Evolutionary conservation across 2,888 invertebrate genomes (phyloP), one percentile per base, ranked within the genome.

Genomic region (Eupsilia transversa): DNA sequence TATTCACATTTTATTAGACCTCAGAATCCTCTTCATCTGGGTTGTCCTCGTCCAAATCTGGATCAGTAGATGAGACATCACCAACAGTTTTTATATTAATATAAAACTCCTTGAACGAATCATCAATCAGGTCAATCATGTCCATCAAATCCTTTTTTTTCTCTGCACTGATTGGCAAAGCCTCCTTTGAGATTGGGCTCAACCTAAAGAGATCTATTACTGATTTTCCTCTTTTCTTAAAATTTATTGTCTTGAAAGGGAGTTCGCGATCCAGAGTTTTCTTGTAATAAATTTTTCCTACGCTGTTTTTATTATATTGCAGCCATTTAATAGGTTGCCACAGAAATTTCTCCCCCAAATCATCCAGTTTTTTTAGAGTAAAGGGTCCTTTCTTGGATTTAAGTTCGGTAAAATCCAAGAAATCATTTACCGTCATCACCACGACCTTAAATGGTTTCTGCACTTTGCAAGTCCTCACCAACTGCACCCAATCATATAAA

Each of bases 401-500:
- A 56, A 73, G 17, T 14, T 73, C 73, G 1, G 54, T 5, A 27
- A 61, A 73, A 61, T 61, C 41, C 57, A 68, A 61, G 17, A 73
- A 73, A 33, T 73, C 60, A 9, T 65, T 54, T 61, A 60, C 14
- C 12, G 57, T 73, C 68, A 73, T 73, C 14, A 59, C 61, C 23
- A 61, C 54, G 1, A 73, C 68, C 33, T 68, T 61, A 5, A 68
- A 73, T 5, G 52, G 72, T 4, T 71, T 71, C n/a, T 71, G 35
- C 17, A 75, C 33, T 71, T 75, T 75, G 35, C 65, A 71, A 30
- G 43, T 71, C 9, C 74, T 70, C 3, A 74, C 59, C 9, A 74
- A 23, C 49, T 74, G 70, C 14, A 74, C 54, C 57, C 74, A 74
- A 54, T 74, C 74, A 74, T 74, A 27, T 30, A 69, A 64, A 30